Conservation (phyloP, 2,888 invertebrate species). For the Leistus spinibarbis region DNA sequence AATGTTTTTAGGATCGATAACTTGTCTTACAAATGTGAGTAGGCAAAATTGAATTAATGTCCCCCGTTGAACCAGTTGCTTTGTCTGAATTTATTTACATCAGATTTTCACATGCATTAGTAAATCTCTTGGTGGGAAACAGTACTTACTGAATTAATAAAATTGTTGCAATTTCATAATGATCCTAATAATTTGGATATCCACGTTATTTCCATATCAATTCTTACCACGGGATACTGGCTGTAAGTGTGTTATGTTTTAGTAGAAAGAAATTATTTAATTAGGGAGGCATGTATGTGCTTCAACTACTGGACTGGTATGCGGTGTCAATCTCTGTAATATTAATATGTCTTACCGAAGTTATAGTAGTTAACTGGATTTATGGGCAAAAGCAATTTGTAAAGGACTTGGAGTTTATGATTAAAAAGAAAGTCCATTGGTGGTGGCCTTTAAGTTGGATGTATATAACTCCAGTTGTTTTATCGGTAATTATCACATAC, state of each 20-base stretch:
- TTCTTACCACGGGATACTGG: too few species aligned
- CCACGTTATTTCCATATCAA: too few species aligned
- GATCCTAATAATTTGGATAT: too few species aligned
- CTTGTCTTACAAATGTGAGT: conserved; percentile 77
- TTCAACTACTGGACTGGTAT: conserved; percentile 85
- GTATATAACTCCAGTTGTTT: conserved; percentile 70
- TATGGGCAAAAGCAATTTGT: conserved; percentile 73
- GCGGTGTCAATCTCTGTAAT: conserved; percentile 83
- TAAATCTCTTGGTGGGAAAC: too few species aligned
- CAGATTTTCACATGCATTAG: too few species aligned
- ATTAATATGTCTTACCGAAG: conserved; percentile 78
- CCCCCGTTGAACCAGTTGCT: too few species aligned
- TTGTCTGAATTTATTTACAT: too few species aligned
- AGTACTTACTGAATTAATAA: too few species aligned
- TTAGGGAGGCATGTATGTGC: conserved; percentile 85
- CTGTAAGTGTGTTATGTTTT: conserved; percentile 17
- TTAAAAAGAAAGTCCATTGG: conserved; percentile 63
- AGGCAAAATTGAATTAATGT: too few species aligned
- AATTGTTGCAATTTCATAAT: too few species aligned
- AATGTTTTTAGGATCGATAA: conserved; percentile 70
- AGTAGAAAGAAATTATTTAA: too few species aligned
- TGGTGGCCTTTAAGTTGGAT: conserved; percentile 78
- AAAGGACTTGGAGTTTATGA: conserved; percentile 76
- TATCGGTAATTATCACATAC: conserved; percentile 69
- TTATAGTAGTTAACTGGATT: conserved; percentile 79